Evolutionary conservation across 2,797 vertebrate species (phyloP).

Genomic region (Thalassophryne amazonica): DNA sequence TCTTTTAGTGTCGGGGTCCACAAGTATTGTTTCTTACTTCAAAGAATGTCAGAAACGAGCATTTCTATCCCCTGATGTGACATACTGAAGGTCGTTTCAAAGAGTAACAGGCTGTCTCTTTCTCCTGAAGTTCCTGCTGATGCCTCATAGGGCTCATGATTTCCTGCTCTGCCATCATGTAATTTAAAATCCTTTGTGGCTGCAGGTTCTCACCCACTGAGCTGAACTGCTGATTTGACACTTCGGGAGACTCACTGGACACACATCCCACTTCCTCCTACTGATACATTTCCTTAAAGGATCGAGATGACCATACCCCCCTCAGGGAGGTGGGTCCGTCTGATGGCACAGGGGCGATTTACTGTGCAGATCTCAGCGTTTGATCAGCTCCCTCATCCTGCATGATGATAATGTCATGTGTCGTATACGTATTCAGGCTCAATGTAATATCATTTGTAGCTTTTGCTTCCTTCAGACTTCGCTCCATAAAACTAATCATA

Average conservation of each 20-base stretch:
- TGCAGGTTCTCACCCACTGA: slow-evolving; percentile 16
- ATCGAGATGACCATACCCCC: not conserved
- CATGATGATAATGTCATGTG: slow-evolving; percentile 62
- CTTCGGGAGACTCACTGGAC: not conserved
- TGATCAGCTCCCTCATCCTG: slow-evolving; percentile 24
- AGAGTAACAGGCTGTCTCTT: slow-evolving; percentile 10
- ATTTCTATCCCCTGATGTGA: not conserved
- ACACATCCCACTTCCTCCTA: not conserved
- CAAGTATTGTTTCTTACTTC: too few species aligned
- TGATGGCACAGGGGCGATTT: not conserved
- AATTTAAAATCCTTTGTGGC: slow-evolving; percentile 33
- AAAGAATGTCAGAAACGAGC: too few species aligned
- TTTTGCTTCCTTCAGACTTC: slow-evolving; percentile 46
- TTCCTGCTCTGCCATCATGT: not conserved
- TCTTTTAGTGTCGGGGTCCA: too few species aligned
- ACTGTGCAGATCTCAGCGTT: slow-evolving; percentile 13
- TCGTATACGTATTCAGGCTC: slow-evolving; percentile 64
- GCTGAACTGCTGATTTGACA: slow-evolving; percentile 42
- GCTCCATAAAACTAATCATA: slow-evolving; percentile 75
- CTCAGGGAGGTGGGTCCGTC: not conserved
- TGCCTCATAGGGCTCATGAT: not conserved
- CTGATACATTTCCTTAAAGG: slow-evolving; percentile 26
- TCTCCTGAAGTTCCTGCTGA: not conserved
- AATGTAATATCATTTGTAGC: slow-evolving; percentile 69
- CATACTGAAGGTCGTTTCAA: slow-evolving; percentile 25